Percentiles rank a stretch among this genome's conserved stretches.
phyloP scores from a whole-genome alignment of 2,113 vertebrate species.

The Vombatus ursinus region DNA sequence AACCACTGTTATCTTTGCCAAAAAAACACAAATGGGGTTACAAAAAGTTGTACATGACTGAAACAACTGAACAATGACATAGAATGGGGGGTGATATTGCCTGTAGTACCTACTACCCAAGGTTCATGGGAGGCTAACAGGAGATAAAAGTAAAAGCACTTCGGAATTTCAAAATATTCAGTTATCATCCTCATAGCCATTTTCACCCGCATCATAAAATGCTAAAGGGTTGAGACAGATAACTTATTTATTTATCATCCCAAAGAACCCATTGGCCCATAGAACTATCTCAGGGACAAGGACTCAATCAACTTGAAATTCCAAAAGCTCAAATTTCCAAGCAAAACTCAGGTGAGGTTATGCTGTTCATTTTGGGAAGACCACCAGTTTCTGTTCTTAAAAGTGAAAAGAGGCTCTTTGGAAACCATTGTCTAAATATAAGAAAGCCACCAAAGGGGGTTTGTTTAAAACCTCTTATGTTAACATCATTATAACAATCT shows the following conservation, averaged over 20 bases:
- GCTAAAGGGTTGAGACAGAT: neutral
- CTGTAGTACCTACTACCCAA: neutral
- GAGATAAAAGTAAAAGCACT: neutral
- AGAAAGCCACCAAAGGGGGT: neutral
- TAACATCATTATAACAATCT: neutral
- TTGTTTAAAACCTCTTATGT: neutral
- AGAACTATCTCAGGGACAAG: neutral
- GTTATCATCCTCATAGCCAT: neutral
- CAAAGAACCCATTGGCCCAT: neutral
- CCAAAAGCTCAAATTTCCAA: neutral
- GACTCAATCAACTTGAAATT: neutral
- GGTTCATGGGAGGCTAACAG: neutral
- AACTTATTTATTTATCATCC: neutral
- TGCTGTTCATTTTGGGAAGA: neutral
- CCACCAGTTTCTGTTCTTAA: neutral
- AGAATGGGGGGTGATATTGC: neutral
- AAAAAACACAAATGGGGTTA: neutral
- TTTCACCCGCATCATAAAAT: neutral
- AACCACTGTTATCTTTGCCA: neutral
- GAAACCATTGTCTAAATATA: neutral
- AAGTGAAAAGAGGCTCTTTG: neutral
- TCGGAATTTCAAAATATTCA: neutral
- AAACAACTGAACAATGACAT: neutral
- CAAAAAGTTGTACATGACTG: neutral
- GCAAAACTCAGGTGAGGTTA: neutral